Base-by-base conservation (phyloP, 2,888 invertebrate genomes). In the Romanomermis culicivorax region DNA sequence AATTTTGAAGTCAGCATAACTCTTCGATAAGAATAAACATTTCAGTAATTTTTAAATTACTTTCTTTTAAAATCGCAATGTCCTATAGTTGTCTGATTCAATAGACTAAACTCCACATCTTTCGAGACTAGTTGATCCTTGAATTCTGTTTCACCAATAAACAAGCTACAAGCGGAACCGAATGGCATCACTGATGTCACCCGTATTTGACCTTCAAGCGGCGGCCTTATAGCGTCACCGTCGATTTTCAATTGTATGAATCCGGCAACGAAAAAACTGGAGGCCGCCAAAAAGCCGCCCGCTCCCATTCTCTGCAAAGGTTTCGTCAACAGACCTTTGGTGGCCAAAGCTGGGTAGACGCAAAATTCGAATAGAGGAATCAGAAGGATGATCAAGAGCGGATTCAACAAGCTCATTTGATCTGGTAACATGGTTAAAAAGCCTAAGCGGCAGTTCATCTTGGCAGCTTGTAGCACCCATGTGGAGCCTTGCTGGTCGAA, bases 261-360 rank as follows among this genome's bases (percentile, higher is more conserved):
- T 1, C 80, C 88, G 1, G 91, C 86, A 25, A 85, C 74, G 4
- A 82, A 71, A 67, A 95, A 95, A 0, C 93, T 80, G 1, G 79
- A 57, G 0, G 83, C 82, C 0, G 88, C 85, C 1, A 95, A 68
- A 17, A 86, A 65, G 42, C 91, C 89, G 2, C 95, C 95, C 64
- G 80, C 75, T 1, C 81, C 79, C 74, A 95, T 80, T 68, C 85
- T 81, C 65, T 86, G 83, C 52, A 91, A 72, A 0, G 91, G 87
- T 54, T 82, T 82, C 58, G 68, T 68, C n/a, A 69, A 68, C 29
- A 73, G 60, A 29, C 66, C 65, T 56, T 25, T n/a, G 51, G 65
- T 67, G 52, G 66, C 65, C 30, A 70, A 58, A 14, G 65, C 60
- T 17, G 73, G 74, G 60, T 73, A 74, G 52, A 74, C 60, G 47